Evolutionary conservation across 1,140 invertebrate genomes (phyloP).

Genomic region (Drosophila lowei): DNA sequence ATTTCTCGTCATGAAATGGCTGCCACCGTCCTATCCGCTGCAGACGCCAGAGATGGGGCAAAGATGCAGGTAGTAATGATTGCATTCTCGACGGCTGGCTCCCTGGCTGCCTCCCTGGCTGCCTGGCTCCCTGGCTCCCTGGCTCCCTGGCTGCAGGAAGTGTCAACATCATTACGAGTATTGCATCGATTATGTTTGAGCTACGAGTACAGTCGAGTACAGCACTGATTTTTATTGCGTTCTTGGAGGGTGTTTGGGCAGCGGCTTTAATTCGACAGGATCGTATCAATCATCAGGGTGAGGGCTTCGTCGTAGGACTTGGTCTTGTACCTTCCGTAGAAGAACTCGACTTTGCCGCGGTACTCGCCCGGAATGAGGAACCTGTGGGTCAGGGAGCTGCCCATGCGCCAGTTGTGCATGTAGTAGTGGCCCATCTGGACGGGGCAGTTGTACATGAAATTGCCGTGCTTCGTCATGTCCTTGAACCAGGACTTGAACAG

Average conservation of each 20-base stretch:
- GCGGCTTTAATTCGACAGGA: slow-evolving; percentile 23
- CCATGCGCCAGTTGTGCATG: slow-evolving; percentile 56
- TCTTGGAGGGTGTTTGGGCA: background rate
- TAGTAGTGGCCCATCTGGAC: slow-evolving; percentile 59
- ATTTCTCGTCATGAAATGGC: slow-evolving; percentile 41
- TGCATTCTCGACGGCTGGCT: slow-evolving; percentile 11
- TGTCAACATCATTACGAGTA: slow-evolving; percentile 35
- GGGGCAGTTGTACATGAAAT: slow-evolving; percentile 65
- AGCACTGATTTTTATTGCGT: slow-evolving; percentile 25
- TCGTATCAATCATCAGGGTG: slow-evolving; percentile 23
- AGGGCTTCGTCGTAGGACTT: slow-evolving; percentile 36
- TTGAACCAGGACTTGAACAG: slow-evolving; percentile 67
- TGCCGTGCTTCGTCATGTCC: slow-evolving; percentile 53
- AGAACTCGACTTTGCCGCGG: slow-evolving; percentile 35
- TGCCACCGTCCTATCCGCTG: slow-evolving; percentile 14
- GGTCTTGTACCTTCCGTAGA: slow-evolving; percentile 59
- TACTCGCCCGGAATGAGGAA: slow-evolving; percentile 69
- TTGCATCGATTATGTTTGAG: slow-evolving; percentile 44
- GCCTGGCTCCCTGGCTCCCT: too few relatives aligned
- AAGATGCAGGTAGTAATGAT: slow-evolving; percentile 28
- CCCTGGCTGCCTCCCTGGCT: too few relatives aligned
- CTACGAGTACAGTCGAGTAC: background rate
- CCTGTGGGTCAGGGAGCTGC: slow-evolving; percentile 49
- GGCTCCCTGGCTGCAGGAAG: slow-evolving; percentile 43
- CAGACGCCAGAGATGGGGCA: slow-evolving; percentile 37